Percentiles rank a stretch among this genome's conserved stretches.
Evolutionary conservation across 37 sponge, comb jelly and placozoan genomes (phyloP).

Genomic region (Aphrocallistes beatrix): DNA sequence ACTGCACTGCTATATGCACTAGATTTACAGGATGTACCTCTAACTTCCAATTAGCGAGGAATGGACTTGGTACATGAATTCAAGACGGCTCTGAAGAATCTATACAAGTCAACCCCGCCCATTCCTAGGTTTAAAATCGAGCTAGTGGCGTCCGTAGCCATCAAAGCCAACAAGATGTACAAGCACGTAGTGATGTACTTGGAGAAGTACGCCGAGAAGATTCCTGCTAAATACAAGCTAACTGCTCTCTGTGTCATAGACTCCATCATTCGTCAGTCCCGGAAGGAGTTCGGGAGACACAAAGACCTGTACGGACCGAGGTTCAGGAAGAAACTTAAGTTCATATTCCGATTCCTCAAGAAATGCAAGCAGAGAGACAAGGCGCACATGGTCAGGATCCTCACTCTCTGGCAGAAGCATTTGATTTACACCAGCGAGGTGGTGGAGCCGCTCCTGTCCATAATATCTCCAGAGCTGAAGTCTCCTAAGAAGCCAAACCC

Average conservation of each 20-base stretch:
- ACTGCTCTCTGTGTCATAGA: constrained; percentile 5
- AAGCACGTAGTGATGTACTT: constrained; percentile 9
- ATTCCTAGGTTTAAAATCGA: not conserved
- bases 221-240: not conserved
- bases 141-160: not conserved
- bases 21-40: not conserved
- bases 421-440: not conserved
- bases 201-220: constrained; percentile 6
- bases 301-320: not conserved
- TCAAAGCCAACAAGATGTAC: constrained; percentile 3
- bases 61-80: not conserved
- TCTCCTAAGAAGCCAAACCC: not conserved
- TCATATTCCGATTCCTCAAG: constrained; percentile 1
- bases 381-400: not conserved
- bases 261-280: not conserved
- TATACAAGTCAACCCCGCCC: not conserved
- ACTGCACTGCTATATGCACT: no score
- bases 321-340: constrained; percentile 7
- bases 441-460: not conserved
- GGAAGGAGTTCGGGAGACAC: not conserved
- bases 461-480: not conserved
- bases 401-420: constrained; percentile 9
- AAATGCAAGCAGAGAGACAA: not conserved
- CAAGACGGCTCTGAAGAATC: constrained; percentile 4
- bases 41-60: not conserved